Evolutionary conservation across 2,888 invertebrate genomes (phyloP), one percentile per base, ranked within the genome.

Genomic region (Vannuccia rotundouncinata): DNA sequence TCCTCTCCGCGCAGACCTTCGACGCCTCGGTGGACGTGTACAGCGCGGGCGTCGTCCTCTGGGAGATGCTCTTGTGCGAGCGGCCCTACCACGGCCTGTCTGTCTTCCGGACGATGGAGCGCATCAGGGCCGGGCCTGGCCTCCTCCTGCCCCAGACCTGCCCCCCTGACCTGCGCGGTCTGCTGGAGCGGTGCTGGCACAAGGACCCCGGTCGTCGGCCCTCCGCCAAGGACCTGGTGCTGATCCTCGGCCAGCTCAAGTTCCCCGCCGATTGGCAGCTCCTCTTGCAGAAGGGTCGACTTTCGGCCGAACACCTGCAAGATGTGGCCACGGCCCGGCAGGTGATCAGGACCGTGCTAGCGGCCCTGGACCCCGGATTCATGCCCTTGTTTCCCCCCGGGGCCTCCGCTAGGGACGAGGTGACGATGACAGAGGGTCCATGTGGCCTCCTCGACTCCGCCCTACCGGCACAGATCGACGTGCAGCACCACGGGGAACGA

Each of bases 11-110:
- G 82, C 85, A 84, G 82, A 85, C 86, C 79, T 82, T 86, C 73
- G 85, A 85, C 77, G 77, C 83, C 0, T 85, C 86, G 81, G 84
- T 85, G 28, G 87, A 87, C 82, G 85, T 87, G 1, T 87, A 85
- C 83, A 86, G 86, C 81, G 86, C 85, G 83, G 85, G 83, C 0
- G 82, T 87, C 27, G 84, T 87, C 25, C 82, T 87, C 59, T 87
- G 86, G 86, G 87, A 86, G 82, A 86, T 87, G 87, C 79, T 86
- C 77, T 85, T 86, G 0, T 83, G 85, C 78, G 78, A 84, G 79
- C 82, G 82, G 45, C 87, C 87, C 0, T 86, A 86, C 81, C 82
- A 84, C 29, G 84, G 84, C 29, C 84, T 83, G 78, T 84, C 84
- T 29, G 83, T 85, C 25, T 87, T 85, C 81, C 85, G 86, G 86